These are phyloP conservation scores for Sarotherodon lohbergeri DNA, from an alignment of 2,113 vertebrate species.

Conservation along the genomic window DNA sequence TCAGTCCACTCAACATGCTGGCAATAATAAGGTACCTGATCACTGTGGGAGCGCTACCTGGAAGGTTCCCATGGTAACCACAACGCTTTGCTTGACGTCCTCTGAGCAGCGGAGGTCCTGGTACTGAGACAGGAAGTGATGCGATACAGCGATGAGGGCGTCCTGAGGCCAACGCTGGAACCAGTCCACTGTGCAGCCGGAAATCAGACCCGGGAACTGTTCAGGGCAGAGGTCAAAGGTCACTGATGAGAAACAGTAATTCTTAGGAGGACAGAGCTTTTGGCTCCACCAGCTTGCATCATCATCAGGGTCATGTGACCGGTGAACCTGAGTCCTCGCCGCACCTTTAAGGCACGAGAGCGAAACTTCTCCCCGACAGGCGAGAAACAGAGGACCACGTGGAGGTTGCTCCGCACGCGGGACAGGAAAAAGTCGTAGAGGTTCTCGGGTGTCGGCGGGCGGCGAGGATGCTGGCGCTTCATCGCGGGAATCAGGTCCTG, in stretches of 20 bases:
- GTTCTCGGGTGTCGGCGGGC: constrained; percentile 73
- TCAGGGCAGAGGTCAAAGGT: constrained; percentile 3
- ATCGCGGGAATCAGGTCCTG: constrained; percentile 76
- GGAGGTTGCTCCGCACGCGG: constrained; percentile 76
- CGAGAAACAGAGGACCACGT: constrained; percentile 84
- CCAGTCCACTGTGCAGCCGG: constrained; percentile 84
- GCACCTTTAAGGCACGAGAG: constrained; percentile 63
- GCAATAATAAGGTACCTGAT: background rate
- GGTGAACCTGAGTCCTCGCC: background rate
- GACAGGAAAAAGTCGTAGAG: constrained; percentile 82
- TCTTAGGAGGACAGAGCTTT: background rate
- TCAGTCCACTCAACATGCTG: background rate
- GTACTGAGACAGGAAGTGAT: constrained; percentile 77
- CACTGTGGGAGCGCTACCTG: constrained; percentile 36
- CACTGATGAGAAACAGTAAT: background rate
- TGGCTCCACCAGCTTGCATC: rapidly evolving
- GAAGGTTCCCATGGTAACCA: constrained; percentile 80
- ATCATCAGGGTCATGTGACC: background rate
- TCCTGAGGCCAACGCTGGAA: constrained; percentile 83
- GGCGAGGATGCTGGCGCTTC: constrained; percentile 76
- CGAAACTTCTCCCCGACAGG: constrained; percentile 83
- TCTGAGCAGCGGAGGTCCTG: constrained; percentile 73
- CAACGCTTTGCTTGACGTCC: constrained; percentile 74
- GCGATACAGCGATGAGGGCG: constrained; percentile 80
- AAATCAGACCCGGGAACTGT: constrained; percentile 82